Percentiles rank a stretch among this genome's conserved stretches.
phyloP scores from a whole-genome alignment of 2,113 vertebrate genomes.

The Catharus fuscescens region DNA sequence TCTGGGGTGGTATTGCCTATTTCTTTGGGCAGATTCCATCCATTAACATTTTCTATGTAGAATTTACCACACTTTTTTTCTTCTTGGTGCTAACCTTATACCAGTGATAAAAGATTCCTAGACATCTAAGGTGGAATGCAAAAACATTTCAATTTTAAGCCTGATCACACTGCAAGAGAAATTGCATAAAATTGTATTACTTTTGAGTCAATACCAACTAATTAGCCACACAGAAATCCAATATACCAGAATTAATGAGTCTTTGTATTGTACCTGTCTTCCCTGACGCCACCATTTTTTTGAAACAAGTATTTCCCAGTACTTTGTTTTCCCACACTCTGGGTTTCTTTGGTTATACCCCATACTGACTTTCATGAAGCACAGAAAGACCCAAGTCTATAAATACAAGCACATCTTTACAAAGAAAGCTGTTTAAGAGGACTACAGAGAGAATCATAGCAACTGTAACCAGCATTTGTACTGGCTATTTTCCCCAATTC shows the following conservation, averaged over 20 bases:
- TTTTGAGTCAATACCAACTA: neutral
- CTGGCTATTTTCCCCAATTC: neutral
- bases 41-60: neutral
- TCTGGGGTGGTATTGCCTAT: neutral
- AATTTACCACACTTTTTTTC: neutral
- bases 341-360: neutral
- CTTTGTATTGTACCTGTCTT: neutral
- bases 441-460: neutral
- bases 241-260: neutral
- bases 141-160: neutral
- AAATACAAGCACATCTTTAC: neutral
- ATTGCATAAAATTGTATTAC: neutral
- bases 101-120: neutral
- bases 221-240: neutral
- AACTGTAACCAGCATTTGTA: neutral
- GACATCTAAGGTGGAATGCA: neutral
- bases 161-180: neutral
- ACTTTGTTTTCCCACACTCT: neutral
- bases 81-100: neutral
- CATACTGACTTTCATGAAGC: neutral
- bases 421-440: neutral
- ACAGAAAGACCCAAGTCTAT: neutral
- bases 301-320: rapidly evolving
- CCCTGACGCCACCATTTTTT: neutral
- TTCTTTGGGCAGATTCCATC: neutral